Percentiles rank a stretch among this genome's conserved stretches.
These are phyloP conservation scores for Cosmorhoe ocellata DNA, from an alignment of 2,888 invertebrate species.

Conservation along the genomic window DNA sequence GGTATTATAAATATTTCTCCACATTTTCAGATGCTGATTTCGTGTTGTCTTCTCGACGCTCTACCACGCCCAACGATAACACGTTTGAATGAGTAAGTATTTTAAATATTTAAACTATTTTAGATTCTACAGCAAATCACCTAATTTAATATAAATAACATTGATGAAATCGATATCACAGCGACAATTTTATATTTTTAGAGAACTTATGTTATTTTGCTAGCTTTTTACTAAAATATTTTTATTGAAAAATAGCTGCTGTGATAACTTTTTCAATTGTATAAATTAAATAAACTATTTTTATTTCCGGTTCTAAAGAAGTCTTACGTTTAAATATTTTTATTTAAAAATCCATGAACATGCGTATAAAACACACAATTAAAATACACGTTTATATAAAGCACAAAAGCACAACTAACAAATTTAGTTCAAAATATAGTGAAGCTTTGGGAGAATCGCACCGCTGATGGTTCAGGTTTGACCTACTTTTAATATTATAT, in stretches of 20 bases:
- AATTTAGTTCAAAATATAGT: constrained; percentile 40
- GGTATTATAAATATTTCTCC: too few relatives aligned
- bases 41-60: constrained; percentile 48
- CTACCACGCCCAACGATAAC: constrained; percentile 50
- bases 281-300: not conserved
- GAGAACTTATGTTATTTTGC: too few relatives aligned
- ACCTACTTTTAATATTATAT: constrained; percentile 51
- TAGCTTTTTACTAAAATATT: too few relatives aligned
- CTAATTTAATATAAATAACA: not conserved
- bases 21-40: constrained; percentile 58
- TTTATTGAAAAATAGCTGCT: too few relatives aligned
- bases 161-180: constrained; percentile 19
- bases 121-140: not conserved
- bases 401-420: constrained; percentile 53
- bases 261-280: constrained; percentile 16
- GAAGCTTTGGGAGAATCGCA: constrained; percentile 38
- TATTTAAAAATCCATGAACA: not conserved
- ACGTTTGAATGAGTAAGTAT: constrained; percentile 59
- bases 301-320: too few relatives aligned
- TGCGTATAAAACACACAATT: not conserved
- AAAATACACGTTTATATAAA: constrained; percentile 29
- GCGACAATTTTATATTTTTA: not conserved
- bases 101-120: not conserved
- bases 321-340: not conserved
- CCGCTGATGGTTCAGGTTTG: constrained; percentile 67